Conservation (phyloP, 2,113 vertebrate species). For the Gila orcuttii region DNA sequence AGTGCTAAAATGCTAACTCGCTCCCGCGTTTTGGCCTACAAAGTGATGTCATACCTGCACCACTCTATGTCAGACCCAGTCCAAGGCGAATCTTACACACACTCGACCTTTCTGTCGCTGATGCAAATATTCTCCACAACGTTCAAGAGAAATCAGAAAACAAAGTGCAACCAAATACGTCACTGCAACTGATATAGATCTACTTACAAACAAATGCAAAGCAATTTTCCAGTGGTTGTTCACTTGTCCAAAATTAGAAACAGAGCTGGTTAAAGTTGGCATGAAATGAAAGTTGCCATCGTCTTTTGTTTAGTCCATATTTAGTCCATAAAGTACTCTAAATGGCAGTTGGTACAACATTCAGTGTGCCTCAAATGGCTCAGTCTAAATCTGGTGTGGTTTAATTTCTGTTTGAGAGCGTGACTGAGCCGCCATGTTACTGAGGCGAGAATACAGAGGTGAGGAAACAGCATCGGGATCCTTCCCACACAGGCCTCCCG, state of each 20-base stretch:
- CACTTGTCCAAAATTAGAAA: background rate
- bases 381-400: slow-evolving; percentile 53
- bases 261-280: no score
- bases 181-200: background rate
- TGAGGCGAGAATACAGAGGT: slow-evolving; percentile 49
- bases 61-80: no score
- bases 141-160: background rate
- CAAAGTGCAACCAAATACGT: slow-evolving; percentile 4
- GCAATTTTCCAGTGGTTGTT: slow-evolving; percentile 44
- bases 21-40: no score
- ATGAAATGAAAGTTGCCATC: no score
- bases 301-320: no score
- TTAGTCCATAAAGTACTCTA: background rate
- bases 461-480: slow-evolving; percentile 67
- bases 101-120: background rate
- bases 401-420: slow-evolving; percentile 59
- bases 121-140: background rate
- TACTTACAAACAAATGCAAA: slow-evolving; percentile 49
- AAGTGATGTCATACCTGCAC: no score
- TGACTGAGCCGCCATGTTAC: slow-evolving; percentile 60
- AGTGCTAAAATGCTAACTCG: no score
- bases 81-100: background rate
- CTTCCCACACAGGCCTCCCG: slow-evolving; percentile 44
- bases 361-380: background rate
- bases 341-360: background rate